Percentiles rank a stretch among this genome's conserved stretches.
phyloP scores from a whole-genome alignment of 2,797 vertebrate species.

The Gobio occitaniae region DNA sequence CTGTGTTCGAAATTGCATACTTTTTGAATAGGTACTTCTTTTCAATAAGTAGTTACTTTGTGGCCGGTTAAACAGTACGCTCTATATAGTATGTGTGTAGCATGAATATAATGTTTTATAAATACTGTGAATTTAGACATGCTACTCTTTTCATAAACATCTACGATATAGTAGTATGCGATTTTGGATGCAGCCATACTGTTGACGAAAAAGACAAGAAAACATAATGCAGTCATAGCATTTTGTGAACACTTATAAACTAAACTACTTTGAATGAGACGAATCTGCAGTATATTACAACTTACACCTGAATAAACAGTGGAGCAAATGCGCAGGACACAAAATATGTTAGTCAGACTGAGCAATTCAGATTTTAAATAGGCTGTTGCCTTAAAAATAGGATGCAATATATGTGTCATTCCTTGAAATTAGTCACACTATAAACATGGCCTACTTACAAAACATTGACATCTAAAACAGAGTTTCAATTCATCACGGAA shows the following conservation, averaged over 20 bases:
- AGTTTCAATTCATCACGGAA: not conserved
- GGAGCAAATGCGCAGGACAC: not conserved
- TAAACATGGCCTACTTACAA: not conserved
- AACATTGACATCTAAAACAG: slow-evolving; percentile 8
- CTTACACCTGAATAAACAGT: not conserved
- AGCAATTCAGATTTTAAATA: not conserved
- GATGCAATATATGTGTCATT: not conserved
- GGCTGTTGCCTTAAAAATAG: not conserved
- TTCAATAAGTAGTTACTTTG: too few species aligned
- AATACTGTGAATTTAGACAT: too few species aligned
- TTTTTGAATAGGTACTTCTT: too few species aligned
- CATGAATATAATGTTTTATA: too few species aligned
- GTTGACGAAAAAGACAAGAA: not conserved
- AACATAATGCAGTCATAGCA: not conserved
- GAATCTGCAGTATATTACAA: not conserved
- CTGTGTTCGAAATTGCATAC: too few species aligned
- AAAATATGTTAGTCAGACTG: not conserved
- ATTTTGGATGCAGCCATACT: too few species aligned
- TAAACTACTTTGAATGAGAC: too few species aligned
- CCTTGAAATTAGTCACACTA: not conserved
- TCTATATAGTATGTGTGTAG: too few species aligned
- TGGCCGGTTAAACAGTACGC: too few species aligned
- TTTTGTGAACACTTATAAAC: not conserved
- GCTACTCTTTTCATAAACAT: too few species aligned
- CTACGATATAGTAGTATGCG: too few species aligned